A percentile compares a stretch with the other conserved stretches of the same genome.
These are phyloP conservation scores for Macrocentrus cingulum DNA, from an alignment of 1,140 invertebrate species.

Conservation along the genomic window DNA sequence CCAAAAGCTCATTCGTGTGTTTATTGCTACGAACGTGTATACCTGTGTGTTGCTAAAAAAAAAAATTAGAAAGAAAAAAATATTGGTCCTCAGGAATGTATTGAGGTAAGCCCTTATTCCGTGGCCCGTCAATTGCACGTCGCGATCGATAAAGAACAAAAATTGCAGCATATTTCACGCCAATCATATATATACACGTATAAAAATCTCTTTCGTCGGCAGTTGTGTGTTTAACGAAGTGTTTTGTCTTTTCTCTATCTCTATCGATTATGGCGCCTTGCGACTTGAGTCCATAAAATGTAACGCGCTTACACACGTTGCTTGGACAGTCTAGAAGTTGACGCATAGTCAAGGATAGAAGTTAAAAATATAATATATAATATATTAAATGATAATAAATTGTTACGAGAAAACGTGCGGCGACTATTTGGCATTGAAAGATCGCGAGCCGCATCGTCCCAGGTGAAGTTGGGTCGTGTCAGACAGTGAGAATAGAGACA, in stretches of 20 bases:
- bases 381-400: background rate
- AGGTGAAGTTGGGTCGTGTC: slow-evolving; percentile 6
- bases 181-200: slow-evolving; percentile 13
- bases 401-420: background rate
- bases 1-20: slow-evolving; percentile 1
- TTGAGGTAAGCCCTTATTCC: too few species aligned
- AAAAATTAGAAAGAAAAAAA: too few species aligned
- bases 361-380: background rate
- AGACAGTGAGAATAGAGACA: too few species aligned
- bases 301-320: background rate
- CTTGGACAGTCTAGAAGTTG: background rate
- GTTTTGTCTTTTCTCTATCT: slow-evolving; percentile 26
- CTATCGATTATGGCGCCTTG: slow-evolving; percentile 28
- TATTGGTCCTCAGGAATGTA: too few species aligned
- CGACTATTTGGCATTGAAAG: background rate
- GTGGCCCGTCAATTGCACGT: too few species aligned
- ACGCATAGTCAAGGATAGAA: too few species aligned
- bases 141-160: slow-evolving; percentile 8
- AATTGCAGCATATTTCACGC: slow-evolving; percentile 12
- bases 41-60: too few species aligned
- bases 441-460: background rate
- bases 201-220: background rate
- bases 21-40: background rate
- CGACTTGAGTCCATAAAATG: slow-evolving; percentile 19
- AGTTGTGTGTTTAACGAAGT: slow-evolving; percentile 9